Evolutionary conservation across 2,113 vertebrate genomes (phyloP).

Genomic region (pig (Sus scrofa)): DNA sequence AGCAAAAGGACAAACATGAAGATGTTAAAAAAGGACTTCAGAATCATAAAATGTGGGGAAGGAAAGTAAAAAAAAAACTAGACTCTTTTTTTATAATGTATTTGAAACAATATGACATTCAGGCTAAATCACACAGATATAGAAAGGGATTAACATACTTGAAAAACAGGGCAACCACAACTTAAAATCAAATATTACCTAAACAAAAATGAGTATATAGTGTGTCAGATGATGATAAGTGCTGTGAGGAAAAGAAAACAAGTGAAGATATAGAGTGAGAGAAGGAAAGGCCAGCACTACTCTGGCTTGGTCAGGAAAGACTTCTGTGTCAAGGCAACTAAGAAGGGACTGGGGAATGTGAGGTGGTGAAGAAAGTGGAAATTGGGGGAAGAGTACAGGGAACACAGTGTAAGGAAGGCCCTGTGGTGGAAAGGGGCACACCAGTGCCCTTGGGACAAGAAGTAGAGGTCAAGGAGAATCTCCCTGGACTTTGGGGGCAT

Average conservation of each 20-base stretch:
- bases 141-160: too few relatives aligned
- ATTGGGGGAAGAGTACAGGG: neutral
- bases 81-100: too few relatives aligned
- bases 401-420: neutral
- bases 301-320: neutral
- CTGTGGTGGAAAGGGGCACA: neutral
- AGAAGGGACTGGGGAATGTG: neutral
- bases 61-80: too few relatives aligned
- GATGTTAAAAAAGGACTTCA: too few relatives aligned
- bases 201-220: neutral
- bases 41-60: too few relatives aligned
- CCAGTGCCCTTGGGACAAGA: neutral
- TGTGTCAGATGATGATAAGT: neutral
- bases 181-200: neutral
- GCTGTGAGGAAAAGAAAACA: neutral
- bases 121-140: too few relatives aligned
- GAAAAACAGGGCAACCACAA: too few relatives aligned
- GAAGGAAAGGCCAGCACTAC: neutral
- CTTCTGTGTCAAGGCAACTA: neutral
- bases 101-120: too few relatives aligned
- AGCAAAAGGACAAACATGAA: too few relatives aligned
- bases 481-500: neutral
- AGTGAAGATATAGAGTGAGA: neutral
- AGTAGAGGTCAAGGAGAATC: accelerated
- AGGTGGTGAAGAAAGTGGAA: neutral